These are phyloP conservation scores for Coenonympha glycerion DNA, from an alignment of 2,888 invertebrate genomes.

Conservation along the genomic window DNA sequence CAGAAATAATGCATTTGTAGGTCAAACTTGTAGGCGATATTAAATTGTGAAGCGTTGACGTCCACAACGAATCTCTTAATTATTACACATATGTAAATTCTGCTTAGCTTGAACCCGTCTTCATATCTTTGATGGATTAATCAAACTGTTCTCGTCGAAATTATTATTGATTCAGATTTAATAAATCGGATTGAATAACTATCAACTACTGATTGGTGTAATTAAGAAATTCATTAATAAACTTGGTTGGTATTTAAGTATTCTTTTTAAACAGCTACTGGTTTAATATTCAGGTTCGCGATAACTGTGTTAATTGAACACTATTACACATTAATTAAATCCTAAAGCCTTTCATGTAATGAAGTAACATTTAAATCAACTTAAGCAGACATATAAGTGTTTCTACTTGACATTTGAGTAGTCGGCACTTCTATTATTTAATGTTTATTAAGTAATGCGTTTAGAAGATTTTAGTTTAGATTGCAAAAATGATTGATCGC, in stretches of 20 bases:
- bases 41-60: conserved; percentile 48
- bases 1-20: conserved; percentile 57
- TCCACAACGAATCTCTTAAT: conserved; percentile 24
- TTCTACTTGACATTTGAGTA: conserved; percentile 9
- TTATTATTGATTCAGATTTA: neutral
- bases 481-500: conserved; percentile 14
- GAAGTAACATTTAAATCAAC: too few relatives aligned
- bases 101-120: neutral
- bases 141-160: neutral
- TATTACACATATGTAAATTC: neutral
- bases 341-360: too few relatives aligned
- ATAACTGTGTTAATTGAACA: too few relatives aligned
- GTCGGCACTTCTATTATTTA: neutral
- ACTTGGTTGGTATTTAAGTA: neutral
- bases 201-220: neutral
- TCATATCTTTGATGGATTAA: neutral
- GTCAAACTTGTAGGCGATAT: conserved; percentile 56
- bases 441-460: neutral
- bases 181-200: neutral
- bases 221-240: neutral
- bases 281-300: neutral
- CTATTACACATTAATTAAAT: too few relatives aligned
- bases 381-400: neutral
- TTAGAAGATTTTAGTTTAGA: too few relatives aligned
- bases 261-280: neutral